Evolutionary conservation across 2,113 vertebrate species (phyloP), one percentile per base, ranked within the genome.

Genomic region (Chloebia gouldiae): DNA sequence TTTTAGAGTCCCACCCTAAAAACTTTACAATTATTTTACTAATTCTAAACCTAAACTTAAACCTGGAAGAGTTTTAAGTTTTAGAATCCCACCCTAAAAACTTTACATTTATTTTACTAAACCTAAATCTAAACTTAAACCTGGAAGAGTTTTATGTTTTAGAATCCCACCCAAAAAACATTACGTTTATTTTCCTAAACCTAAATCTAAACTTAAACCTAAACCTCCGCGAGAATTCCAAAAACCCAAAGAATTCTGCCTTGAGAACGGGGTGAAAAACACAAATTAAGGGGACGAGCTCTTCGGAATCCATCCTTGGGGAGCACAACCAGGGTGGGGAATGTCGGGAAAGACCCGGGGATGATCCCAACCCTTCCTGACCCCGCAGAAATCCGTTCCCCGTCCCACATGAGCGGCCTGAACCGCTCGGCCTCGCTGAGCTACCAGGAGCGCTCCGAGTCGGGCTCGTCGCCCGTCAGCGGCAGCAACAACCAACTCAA

Each of bases 341-440:
- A 27, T 9, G 1, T 60, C 0, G 7, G 57, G 57, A 8, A 18
- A 6, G 57, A 37, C 0, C 20, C 2, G 20, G 14, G 11, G 31
- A 1, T 2, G 9, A 63, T 3, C 17, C 35, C 23, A 4, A 7
- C 33, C 53, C 33, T 1, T 6, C 4, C 8, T 3, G 27, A 7
- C 91, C 65, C 97, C 75, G 8, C 98, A 99, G 99, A 99, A 95
- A 97, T 97, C 21, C 99, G 98, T 28, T 99, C 99, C 13, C 98
- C 99, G 0, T 98, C 99, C 10, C 99, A 99, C 45, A 66, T 98
- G 22, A 96, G 97, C 25, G 96, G 98, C 56, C 98, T 99, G 47
- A 99, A 99, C 93, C 99, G 99, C 92, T 99, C 99, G 0, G 98
- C 98, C 3, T 99, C 99, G 8, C 98, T 99, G 72, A 98, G 98